These are phyloP conservation scores for Maccullochella peelii DNA, from an alignment of 2,113 vertebrate species.

Conservation along the genomic window DNA sequence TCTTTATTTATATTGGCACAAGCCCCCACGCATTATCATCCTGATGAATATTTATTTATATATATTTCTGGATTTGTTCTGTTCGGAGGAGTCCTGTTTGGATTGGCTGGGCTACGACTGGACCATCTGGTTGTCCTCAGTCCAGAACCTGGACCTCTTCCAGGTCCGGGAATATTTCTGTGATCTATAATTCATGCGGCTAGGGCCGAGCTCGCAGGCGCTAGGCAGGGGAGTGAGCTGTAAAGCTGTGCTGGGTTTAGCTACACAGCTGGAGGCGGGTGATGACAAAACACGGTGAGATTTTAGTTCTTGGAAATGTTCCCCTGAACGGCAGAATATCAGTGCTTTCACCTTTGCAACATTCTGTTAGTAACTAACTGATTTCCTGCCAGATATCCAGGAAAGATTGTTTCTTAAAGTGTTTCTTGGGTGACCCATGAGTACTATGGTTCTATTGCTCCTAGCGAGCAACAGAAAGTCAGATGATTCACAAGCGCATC, in stretches of 20 bases:
- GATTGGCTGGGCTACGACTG: slow-evolving; percentile 76
- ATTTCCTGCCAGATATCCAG: slow-evolving; percentile 46
- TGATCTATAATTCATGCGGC: slow-evolving; percentile 71
- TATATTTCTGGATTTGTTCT: slow-evolving; percentile 78
- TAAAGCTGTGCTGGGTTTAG: slow-evolving; percentile 54
- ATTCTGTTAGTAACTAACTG: slow-evolving; percentile 41
- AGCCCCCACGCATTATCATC: slow-evolving; percentile 55
- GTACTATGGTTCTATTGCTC: slow-evolving; percentile 11
- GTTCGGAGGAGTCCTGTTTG: slow-evolving; percentile 78
- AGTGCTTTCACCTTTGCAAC: slow-evolving; percentile 34
- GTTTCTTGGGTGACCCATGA: slow-evolving; percentile 16
- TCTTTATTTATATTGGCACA: slow-evolving; percentile 84
- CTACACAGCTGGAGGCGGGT: slow-evolving; percentile 46
- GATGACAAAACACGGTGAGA: slow-evolving; percentile 62
- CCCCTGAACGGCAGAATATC: slow-evolving; percentile 27
- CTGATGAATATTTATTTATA: slow-evolving; percentile 77
- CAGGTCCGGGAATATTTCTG: slow-evolving; percentile 57
- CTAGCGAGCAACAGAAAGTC: slow-evolving; percentile 1
- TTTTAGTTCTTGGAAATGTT: slow-evolving; percentile 47
- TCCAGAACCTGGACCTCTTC: too few relatives aligned
- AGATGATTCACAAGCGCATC: slow-evolving; percentile 36
- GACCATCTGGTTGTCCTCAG: slow-evolving; percentile 87
- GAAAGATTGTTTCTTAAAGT: slow-evolving; percentile 32
- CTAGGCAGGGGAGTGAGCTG: slow-evolving; percentile 51
- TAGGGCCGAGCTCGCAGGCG: slow-evolving; percentile 13